Percentiles rank a stretch among this genome's conserved stretches.
These are phyloP conservation scores for Plotosus lineatus DNA, from an alignment of 2,113 vertebrate species.

Conservation along the genomic window DNA sequence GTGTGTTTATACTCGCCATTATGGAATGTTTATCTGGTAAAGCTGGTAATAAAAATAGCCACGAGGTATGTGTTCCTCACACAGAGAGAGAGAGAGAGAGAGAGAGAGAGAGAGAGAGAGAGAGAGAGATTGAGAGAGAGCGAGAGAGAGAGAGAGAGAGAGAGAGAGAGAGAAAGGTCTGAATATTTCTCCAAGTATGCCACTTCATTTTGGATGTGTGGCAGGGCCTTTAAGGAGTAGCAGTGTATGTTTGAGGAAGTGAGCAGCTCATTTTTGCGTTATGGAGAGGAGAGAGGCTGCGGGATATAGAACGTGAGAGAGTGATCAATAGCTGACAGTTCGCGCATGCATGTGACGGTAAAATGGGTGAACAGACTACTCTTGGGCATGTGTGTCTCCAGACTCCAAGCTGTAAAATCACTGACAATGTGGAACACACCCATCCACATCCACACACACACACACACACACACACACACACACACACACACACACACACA, in stretches of 20 bases:
- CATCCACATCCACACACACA: slow-evolving; percentile 29
- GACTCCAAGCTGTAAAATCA: slow-evolving; percentile 54
- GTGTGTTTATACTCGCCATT: too few relatives aligned
- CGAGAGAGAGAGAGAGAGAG: slow-evolving; percentile 38
- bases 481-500: slow-evolving; percentile 27
- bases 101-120: neutral
- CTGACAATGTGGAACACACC: slow-evolving; percentile 64
- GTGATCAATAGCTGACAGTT: slow-evolving; percentile 65
- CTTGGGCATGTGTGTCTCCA: slow-evolving; percentile 62
- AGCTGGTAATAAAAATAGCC: neutral
- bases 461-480: slow-evolving; percentile 42
- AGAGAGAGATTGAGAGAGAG: neutral
- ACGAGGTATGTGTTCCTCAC: neutral
- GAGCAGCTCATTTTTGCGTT: slow-evolving; percentile 44
- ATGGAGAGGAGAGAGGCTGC: slow-evolving; percentile 36
- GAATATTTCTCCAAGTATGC: slow-evolving; percentile 44
- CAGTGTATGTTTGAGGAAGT: slow-evolving; percentile 30
- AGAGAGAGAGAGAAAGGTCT: slow-evolving; percentile 44
- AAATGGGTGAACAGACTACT: slow-evolving; percentile 67
- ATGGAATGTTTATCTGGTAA: neutral
- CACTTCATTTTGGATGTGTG: slow-evolving; percentile 39
- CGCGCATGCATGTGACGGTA: slow-evolving; percentile 56
- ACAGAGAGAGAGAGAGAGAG: neutral
- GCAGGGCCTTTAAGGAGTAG: slow-evolving; percentile 38
- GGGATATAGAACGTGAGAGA: slow-evolving; percentile 13